Conservation (phyloP, 1,140 invertebrate species). For the Zophobas morio region DNA sequence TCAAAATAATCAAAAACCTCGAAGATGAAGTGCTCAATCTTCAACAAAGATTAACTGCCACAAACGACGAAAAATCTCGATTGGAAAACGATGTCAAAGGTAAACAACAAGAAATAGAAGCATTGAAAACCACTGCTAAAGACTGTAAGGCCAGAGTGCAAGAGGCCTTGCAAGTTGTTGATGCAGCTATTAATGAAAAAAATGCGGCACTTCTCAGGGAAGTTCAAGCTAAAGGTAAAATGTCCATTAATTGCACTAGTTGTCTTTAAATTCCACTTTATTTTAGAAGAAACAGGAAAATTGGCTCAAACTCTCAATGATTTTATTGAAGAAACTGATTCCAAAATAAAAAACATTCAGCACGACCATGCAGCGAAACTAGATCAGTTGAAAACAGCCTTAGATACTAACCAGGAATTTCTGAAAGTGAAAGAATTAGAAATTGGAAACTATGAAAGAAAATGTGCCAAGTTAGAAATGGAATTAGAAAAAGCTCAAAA, state of each 20-base stretch:
- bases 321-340: conserved; percentile 55
- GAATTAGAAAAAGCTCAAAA: conserved; percentile 57
- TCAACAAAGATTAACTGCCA: conserved; percentile 55
- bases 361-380: conserved; percentile 54
- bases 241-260: conserved; percentile 5
- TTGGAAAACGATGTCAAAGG: conserved; percentile 52
- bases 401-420: conserved; percentile 53
- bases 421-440: conserved; percentile 56
- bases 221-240: conserved; percentile 57
- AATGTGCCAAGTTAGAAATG: conserved; percentile 57
- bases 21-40: conserved; percentile 58
- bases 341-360: conserved; percentile 57
- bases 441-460: conserved; percentile 55
- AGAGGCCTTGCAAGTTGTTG: conserved; percentile 63
- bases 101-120: conserved; percentile 55
- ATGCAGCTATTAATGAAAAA: conserved; percentile 64
- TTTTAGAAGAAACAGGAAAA: conserved; percentile 56
- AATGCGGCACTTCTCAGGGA: conserved; percentile 63
- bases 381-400: conserved; percentile 51
- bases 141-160: conserved; percentile 61
- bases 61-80: conserved; percentile 50
- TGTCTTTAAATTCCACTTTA: conserved; percentile 11
- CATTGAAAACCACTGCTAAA: conserved; percentile 55
- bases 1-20: conserved; percentile 60
- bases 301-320: conserved; percentile 51